These are phyloP conservation scores for Mnemiopsis leidyi DNA, from an alignment of 37 sponge, comb jelly and placozoan species.

Conservation along the genomic window DNA sequence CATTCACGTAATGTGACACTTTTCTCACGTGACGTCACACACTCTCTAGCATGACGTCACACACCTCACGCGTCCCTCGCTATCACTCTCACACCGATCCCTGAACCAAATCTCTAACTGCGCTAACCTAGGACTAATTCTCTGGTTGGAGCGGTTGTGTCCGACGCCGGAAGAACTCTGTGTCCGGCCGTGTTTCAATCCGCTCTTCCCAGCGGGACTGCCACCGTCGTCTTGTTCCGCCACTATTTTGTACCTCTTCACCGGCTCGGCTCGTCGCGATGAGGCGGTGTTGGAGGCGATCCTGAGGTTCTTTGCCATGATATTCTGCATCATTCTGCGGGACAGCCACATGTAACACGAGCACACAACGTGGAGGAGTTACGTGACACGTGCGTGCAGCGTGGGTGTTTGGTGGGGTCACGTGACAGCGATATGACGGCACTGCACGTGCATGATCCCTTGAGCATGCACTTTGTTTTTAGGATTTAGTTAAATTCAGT, in stretches of 20 bases:
- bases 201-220: not conserved
- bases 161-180: conserved; percentile 32
- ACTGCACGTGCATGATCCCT: no score
- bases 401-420: conserved; percentile 17
- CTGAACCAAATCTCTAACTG: not conserved
- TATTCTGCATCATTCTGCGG: conserved; percentile 28
- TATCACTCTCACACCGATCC: not conserved
- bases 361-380: not conserved
- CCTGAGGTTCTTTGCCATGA: conserved; percentile 58
- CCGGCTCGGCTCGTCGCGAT: not conserved
- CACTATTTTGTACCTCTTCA: not conserved
- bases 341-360: conserved; percentile 5
- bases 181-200: conserved; percentile 31
- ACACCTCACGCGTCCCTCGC: not conserved
- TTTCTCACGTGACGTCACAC: not conserved
- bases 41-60: not conserved
- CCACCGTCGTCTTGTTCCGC: not conserved
- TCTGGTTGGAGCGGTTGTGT: conserved; percentile 9
- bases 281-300: conserved; percentile 4
- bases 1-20: conserved; percentile 71
- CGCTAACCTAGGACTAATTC: conserved; percentile 39
- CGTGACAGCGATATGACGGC: conserved; percentile 51
- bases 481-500: no score
- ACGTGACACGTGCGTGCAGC: no score
- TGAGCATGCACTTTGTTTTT: no score